Conservation (phyloP, 1,140 invertebrate genomes). For the Caenorhabditis tropicalis region DNA sequence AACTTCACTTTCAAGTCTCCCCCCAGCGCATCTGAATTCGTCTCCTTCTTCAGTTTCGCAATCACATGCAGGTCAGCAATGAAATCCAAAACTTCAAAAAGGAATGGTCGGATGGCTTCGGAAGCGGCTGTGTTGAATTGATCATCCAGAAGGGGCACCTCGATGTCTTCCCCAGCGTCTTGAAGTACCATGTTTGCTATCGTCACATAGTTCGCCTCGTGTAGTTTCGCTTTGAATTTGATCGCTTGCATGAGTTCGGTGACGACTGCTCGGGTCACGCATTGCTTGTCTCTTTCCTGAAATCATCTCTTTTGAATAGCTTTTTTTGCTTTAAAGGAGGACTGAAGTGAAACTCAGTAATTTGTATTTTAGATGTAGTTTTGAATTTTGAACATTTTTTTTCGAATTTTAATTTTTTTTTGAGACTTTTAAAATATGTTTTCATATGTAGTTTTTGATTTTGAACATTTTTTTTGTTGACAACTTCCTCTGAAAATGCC, state of each 20-base stretch:
- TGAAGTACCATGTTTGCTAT: slow-evolving; percentile 80
- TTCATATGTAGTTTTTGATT: no score
- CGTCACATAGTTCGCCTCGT: slow-evolving; percentile 90
- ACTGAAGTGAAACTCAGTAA: no score
- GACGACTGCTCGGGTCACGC: slow-evolving; percentile 86
- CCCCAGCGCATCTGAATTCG: slow-evolving; percentile 82
- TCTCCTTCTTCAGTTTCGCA: slow-evolving; percentile 83
- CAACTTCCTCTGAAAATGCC: no score
- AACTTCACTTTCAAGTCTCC: slow-evolving; percentile 85
- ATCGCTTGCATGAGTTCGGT: slow-evolving; percentile 92
- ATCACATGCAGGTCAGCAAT: slow-evolving; percentile 93
- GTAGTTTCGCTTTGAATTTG: slow-evolving; percentile 90
- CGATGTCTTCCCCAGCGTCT: slow-evolving; percentile 78
- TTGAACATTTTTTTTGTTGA: no score
- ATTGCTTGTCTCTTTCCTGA: slow-evolving; percentile 89
- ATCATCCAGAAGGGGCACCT: slow-evolving; percentile 14
- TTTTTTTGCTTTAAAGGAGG: no score
- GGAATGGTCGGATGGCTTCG: slow-evolving; percentile 88
- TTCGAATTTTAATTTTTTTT: no score
- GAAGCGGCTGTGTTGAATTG: slow-evolving; percentile 82
- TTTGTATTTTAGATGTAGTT: no score
- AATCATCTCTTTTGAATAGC: slow-evolving; percentile 57
- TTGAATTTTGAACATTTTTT: no score
- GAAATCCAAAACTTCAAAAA: slow-evolving; percentile 93
- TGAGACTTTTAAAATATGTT: no score